Conservation (phyloP, 2,113 vertebrate genomes). For the Tychaedon coryphoeus region DNA sequence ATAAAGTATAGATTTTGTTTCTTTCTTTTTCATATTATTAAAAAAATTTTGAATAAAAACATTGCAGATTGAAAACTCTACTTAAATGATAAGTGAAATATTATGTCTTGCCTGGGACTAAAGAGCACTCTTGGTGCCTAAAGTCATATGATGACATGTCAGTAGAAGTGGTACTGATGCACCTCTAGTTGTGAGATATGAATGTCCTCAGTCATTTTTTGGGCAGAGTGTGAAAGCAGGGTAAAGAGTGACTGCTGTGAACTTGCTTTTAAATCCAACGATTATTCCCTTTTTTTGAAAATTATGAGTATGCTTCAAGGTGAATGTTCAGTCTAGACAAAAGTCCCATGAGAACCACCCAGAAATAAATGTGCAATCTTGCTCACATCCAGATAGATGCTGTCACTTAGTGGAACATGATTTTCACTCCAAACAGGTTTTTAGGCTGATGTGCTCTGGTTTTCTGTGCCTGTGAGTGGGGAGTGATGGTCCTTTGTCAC, state of each 20-base stretch:
- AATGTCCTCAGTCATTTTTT: background rate
- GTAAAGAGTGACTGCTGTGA: background rate
- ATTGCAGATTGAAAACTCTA: background rate
- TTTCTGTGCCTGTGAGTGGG: background rate
- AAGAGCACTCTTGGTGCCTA: background rate
- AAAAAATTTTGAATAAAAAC: background rate
- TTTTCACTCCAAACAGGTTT: background rate
- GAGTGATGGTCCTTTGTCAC: background rate
- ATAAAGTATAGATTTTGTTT: background rate
- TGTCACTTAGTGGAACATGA: background rate
- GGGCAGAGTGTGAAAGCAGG: background rate
- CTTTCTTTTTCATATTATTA: background rate
- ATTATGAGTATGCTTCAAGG: background rate
- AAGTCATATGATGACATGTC: background rate
- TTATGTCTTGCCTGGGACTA: background rate
- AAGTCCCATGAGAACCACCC: background rate
- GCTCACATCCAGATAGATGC: background rate
- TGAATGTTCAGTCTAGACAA: background rate
- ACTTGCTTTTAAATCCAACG: background rate
- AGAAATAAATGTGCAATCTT: background rate
- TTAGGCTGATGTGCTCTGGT: background rate
- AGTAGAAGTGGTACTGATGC: background rate
- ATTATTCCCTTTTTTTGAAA: background rate
- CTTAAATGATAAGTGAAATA: background rate
- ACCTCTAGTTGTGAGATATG: background rate